Evolutionary conservation across 2,888 invertebrate genomes (phyloP).

Genomic region (Papilio gigon): DNA sequence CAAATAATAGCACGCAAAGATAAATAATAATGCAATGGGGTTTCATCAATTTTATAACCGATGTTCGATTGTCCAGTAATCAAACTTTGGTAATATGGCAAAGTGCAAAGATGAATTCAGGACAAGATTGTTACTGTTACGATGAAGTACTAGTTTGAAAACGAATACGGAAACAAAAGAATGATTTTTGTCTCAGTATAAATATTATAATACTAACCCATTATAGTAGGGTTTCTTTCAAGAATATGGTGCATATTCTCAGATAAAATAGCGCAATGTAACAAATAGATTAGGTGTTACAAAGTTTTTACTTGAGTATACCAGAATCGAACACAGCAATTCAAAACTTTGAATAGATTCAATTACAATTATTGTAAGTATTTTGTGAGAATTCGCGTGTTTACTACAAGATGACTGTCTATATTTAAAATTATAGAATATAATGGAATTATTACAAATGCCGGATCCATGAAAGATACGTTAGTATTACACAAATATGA

Average conservation of each 20-base stretch:
- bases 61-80: background rate
- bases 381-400: background rate
- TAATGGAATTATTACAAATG: too few species aligned
- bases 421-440: background rate
- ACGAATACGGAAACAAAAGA: background rate
- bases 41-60: background rate
- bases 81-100: background rate
- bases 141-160: slow-evolving; percentile 1
- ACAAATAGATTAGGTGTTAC: background rate
- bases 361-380: background rate
- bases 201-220: background rate
- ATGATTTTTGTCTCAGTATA: background rate
- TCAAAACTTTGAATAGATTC: background rate
- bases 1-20: slow-evolving; percentile 43
- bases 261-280: background rate
- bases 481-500: too few species aligned
- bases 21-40: slow-evolving; percentile 17
- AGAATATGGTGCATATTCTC: background rate
- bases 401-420: background rate
- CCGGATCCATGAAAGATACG: too few species aligned
- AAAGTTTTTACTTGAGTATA: background rate
- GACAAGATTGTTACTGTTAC: slow-evolving; percentile 5
- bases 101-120: slow-evolving; percentile 4
- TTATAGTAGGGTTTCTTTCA: background rate
- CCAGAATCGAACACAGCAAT: background rate